phyloP scores from a whole-genome alignment of 2,888 invertebrate species.

The Epistrophella euchroma region DNA sequence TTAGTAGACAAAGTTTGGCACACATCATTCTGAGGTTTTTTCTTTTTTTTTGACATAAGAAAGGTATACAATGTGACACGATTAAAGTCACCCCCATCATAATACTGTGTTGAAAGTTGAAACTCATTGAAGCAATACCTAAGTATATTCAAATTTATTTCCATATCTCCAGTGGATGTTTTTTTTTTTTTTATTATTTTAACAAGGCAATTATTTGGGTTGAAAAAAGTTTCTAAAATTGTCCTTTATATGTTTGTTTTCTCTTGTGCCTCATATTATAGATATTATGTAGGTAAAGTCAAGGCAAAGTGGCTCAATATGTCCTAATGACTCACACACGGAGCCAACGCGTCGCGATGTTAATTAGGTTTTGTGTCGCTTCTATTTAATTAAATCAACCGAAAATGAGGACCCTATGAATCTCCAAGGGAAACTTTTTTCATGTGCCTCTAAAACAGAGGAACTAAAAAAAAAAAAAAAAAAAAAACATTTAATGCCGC shows the following conservation, averaged over 20 bases:
- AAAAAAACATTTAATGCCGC: conserved; percentile 45
- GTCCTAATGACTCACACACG: conserved; percentile 69
- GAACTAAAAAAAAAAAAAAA: conserved; percentile 10
- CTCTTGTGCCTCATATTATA: conserved; percentile 11
- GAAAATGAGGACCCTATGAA: conserved; percentile 57
- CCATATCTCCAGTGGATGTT: conserved; percentile 24
- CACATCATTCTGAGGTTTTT: conserved; percentile 12
- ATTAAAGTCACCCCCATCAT: conserved; percentile 27
- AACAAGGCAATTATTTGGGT: conserved; percentile 66
- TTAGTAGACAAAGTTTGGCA: conserved; percentile 4
- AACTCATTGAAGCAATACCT: background rate
- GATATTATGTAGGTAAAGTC: background rate
- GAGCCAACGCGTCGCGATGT: conserved; percentile 55
- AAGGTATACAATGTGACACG: conserved; percentile 37
- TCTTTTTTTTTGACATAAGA: conserved; percentile 6
- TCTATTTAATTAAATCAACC: conserved; percentile 74
- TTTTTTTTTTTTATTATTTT: conserved; percentile 41
- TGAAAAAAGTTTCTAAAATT: conserved; percentile 44
- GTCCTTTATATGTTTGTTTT: conserved; percentile 14
- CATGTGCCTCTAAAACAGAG: conserved; percentile 27
- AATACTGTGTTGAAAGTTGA: background rate
- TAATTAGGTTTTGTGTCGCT: conserved; percentile 69
- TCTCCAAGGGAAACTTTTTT: conserved; percentile 61
- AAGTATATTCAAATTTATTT: conserved; percentile 35
- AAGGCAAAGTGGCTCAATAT: conserved; percentile 34